Evolutionary conservation across 2,113 vertebrate species (phyloP), one percentile per base, ranked within the genome.

Genomic region (Gobiocypris rarus): DNA sequence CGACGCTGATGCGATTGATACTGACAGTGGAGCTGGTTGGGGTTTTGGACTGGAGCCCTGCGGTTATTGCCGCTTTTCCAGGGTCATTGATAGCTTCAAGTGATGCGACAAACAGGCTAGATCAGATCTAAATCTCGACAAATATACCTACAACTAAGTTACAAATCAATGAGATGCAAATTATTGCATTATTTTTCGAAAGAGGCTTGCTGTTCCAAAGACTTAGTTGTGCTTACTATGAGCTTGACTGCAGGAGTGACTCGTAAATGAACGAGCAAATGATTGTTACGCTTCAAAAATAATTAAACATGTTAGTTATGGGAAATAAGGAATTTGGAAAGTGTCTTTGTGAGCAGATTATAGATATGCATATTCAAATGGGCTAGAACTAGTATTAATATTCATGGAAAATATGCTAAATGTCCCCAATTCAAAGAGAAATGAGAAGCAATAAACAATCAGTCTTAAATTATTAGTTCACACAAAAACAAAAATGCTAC

Each of bases 1-100:
- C 73, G 81, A 83, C 14, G 59, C 58, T 86, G 88, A 90, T 63
- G 83, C 83, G 87, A 90, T 84, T 83, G 85, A 83, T 63, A 80
- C 86, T 83, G 84, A 89, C 84, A 86, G 85, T 31, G 52, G 56
- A 70, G 24, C 65, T 52, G 83, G 86, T 82, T 82, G 59, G 75
- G 78, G 43, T 85, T n/a, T 80, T 58, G 59, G 71, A 87, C 14
- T 22, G 82, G 75, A 63, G 79, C 78, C 74, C 61, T 77, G 59
- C 24, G 48, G 81, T 82, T 86, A 77, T 82, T 82, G 84, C 58
- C 63, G 84, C 58, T 81, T 88, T 75, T 65, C 48, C 61, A 83
- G 61, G 71, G 80, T 87, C 78, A 67, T 19, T 75, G 80, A 85
- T 78, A 63, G 65, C 54, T 45, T 65, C 73, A 34, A 84, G 54